phyloP scores from a whole-genome alignment of 2,888 invertebrate genomes.

The Scelioninae gen. 2 region DNA sequence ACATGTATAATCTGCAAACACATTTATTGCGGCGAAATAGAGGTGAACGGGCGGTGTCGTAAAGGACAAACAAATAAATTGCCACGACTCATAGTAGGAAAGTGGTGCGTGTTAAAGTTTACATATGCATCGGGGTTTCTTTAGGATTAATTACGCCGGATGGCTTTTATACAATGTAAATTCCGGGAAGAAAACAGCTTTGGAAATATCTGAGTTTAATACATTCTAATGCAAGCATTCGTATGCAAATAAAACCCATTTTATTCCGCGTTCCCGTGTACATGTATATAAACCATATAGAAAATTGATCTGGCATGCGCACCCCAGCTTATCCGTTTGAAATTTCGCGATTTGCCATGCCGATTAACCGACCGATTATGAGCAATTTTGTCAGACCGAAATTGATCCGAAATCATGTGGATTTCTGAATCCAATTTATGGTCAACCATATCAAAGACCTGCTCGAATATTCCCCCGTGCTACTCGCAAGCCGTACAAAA shows the following conservation, averaged over 20 bases:
- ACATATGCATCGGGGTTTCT: slow-evolving; percentile 53
- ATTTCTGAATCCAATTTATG: no score
- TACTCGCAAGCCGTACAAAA: no score
- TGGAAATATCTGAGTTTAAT: slow-evolving; percentile 33
- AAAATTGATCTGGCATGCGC: no score
- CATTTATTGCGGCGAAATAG: slow-evolving; percentile 48
- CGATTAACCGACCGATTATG: no score
- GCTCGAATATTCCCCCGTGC: no score
- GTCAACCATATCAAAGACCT: no score
- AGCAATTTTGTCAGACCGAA: no score
- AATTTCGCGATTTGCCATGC: no score
- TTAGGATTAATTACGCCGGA: slow-evolving; percentile 42
- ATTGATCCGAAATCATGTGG: no score
- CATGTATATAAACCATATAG: no score
- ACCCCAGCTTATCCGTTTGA: no score
- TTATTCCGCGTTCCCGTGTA: no score
- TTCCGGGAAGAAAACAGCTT: not conserved
- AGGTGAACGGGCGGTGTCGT: slow-evolving; percentile 41
- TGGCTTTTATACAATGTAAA: slow-evolving; percentile 42
- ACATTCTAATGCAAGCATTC: slow-evolving; percentile 26
- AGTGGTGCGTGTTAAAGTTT: slow-evolving; percentile 52
- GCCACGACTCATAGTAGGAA: slow-evolving; percentile 44
- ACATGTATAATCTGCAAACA: slow-evolving; percentile 44
- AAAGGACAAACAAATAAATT: slow-evolving; percentile 55
- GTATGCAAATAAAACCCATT: slow-evolving; percentile 24